These are phyloP conservation scores for Helostoma temminkii DNA, from an alignment of 2,797 vertebrate genomes.

Conservation along the genomic window DNA sequence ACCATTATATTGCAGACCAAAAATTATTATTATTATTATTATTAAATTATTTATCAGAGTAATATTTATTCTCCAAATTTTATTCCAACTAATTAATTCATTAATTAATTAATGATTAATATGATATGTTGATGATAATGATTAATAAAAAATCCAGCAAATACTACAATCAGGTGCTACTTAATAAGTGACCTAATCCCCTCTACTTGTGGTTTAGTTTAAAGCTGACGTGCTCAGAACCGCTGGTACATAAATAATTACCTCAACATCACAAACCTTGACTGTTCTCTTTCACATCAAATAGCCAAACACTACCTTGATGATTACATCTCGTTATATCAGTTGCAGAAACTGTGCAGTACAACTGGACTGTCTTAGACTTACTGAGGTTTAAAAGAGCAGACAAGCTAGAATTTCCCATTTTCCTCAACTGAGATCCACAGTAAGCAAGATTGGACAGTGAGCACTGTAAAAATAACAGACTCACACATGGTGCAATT, in stretches of 20 bases:
- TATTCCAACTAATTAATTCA: too few relatives aligned
- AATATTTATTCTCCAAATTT: too few relatives aligned
- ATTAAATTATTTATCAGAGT: constrained; percentile 4
- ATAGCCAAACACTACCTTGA: background rate
- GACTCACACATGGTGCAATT: constrained; percentile 16
- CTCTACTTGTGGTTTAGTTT: constrained; percentile 4
- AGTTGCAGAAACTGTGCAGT: background rate
- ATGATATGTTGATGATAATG: too few relatives aligned
- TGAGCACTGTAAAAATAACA: too few relatives aligned
- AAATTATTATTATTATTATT: constrained; percentile 2
- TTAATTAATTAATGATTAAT: too few relatives aligned
- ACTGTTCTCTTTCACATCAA: constrained; percentile 1
- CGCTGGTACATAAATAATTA: constrained; percentile 6
- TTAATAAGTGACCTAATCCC: constrained; percentile 26
- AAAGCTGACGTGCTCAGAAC: background rate
- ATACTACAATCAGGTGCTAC: constrained; percentile 15
- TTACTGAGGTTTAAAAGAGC: background rate
- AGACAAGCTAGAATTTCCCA: constrained; percentile 18
- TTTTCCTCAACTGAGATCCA: constrained; percentile 17
- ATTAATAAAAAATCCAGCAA: too few relatives aligned
- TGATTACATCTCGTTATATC: background rate
- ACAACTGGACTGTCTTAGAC: background rate
- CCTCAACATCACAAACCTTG: background rate
- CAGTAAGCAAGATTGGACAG: constrained; percentile 4
- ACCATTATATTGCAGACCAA: background rate